A percentile compares a stretch with the other conserved stretches of the same genome.
These are phyloP conservation scores for Rhea americana DNA, from an alignment of 2,113 vertebrate genomes.

Conservation along the genomic window DNA sequence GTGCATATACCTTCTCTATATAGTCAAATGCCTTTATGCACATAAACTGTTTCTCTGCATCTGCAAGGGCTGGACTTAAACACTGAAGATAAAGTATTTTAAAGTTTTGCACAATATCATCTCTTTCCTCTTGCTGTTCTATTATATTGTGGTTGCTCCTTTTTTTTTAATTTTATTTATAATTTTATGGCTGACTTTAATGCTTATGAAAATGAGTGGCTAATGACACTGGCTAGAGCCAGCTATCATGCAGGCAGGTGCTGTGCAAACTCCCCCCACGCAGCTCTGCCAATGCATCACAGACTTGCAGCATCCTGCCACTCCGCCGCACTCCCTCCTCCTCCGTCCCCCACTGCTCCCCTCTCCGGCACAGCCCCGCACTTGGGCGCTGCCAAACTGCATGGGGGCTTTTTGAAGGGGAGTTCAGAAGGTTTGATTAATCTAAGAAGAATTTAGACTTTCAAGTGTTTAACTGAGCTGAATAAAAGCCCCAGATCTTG, in stretches of 20 bases:
- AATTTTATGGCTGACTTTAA: not conserved
- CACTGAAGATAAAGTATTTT: not conserved
- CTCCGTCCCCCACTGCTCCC: fast-evolving
- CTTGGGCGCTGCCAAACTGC: not conserved
- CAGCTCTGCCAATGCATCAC: not conserved
- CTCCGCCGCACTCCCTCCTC: not conserved
- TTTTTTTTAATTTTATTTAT: not conserved
- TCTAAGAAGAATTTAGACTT: not conserved
- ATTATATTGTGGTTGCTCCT: not conserved
- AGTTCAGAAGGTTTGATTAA: not conserved
- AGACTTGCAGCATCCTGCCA: not conserved
- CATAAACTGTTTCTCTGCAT: not conserved
- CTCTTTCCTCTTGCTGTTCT: not conserved
- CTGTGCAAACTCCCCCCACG: not conserved
- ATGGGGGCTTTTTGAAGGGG: fast-evolving
- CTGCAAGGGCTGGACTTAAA: not conserved
- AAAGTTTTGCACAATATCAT: not conserved
- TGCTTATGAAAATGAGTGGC: conserved; percentile 12
- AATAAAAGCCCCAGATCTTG: not conserved
- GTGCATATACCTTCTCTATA: not conserved
- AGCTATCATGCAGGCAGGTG: conserved; percentile 24
- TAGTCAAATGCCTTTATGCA: not conserved
- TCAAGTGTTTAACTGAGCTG: not conserved
- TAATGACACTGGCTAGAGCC: conserved; percentile 19
- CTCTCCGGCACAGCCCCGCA: fast-evolving